Conservation (phyloP, 2,888 invertebrate genomes). For the Ormyrus pomaceus region DNA sequence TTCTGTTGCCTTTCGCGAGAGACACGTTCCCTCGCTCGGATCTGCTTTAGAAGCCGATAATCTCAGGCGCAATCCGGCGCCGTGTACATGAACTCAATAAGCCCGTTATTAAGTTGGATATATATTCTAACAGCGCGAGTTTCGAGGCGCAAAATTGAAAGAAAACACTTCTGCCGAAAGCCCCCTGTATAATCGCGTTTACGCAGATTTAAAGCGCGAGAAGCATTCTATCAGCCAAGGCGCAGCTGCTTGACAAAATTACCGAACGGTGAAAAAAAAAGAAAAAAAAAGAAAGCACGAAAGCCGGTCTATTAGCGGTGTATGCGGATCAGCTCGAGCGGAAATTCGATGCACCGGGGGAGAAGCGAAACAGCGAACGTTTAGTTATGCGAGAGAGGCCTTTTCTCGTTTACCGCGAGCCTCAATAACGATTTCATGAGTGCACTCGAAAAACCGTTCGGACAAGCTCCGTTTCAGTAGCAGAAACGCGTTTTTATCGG, state of each 20-base stretch:
- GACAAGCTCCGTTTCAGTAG: not conserved
- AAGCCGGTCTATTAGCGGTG: not conserved
- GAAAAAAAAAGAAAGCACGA: not conserved
- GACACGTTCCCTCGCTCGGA: not conserved
- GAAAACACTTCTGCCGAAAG: not conserved
- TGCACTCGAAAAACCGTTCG: not conserved
- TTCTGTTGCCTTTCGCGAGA: not conserved
- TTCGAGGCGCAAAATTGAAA: slow-evolving; percentile 19
- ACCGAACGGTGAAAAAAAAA: not conserved
- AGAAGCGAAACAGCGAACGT: slow-evolving; percentile 1
- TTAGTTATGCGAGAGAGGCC: slow-evolving; percentile 15
- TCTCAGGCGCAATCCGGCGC: not conserved
- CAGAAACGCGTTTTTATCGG: not conserved
- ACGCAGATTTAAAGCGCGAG: not conserved
- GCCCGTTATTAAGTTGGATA: not conserved
- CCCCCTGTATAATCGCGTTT: not conserved
- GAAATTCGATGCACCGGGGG: slow-evolving; percentile 25
- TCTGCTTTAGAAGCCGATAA: not conserved
- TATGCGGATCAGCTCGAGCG: not conserved
- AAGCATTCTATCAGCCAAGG: slow-evolving; percentile 5
- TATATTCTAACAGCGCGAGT: not conserved
- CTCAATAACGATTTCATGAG: slow-evolving; percentile 3
- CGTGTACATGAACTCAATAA: not conserved
- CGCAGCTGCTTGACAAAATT: not conserved
- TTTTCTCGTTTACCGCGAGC: not conserved